Evolutionary conservation across 2,888 invertebrate species (phyloP), one percentile per base, ranked within the genome.

Genomic region (Liodrosophila aerea): DNA sequence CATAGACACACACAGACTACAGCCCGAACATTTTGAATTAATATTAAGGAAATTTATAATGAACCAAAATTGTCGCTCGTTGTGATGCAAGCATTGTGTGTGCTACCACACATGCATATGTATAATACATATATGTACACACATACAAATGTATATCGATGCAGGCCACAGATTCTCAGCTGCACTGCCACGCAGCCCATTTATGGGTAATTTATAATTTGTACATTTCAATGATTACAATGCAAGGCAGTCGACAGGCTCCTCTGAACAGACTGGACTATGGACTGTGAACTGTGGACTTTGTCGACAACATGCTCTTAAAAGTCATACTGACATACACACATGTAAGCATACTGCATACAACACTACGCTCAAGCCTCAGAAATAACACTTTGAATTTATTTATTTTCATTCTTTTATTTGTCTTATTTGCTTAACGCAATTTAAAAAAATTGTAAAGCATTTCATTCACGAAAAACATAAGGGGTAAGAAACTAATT

Each of bases 1-100:
- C 11, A 40, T 33, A 40, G 29, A 49, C 2, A 60, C 18, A 33
- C 13, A 29, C 30, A 36, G 36, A 58, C 33, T 58, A 46, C 58
- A 56, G 67, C 51, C 67, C 51, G 67, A 46, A 64, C 64, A 81
- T 81, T 78, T 76, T 84, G 78, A 75, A 78, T 78, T 84, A 85
- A 85, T 82, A 74, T 81, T 82, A 82, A 82, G 69, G 68, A 85
- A 82, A 74, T 82, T 82, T 74, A 82, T 77, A 85, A 85, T 82
- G 80, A 83, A 66, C 80, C 84, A 70, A 83, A 83, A 77, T 76
- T 81, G 74, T 77, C 78, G 69, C 69, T 63, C 64, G 66, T 66
- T 78, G 72, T 64, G 57, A 60, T 67, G 73, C 73, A 73, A 63
- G 36, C 44, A 44, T 40, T 64, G 70, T 53, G 45, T 45, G 4